These are phyloP conservation scores for Rhinella marina DNA, from an alignment of 2,797 vertebrate genomes.

Conservation along the genomic window DNA sequence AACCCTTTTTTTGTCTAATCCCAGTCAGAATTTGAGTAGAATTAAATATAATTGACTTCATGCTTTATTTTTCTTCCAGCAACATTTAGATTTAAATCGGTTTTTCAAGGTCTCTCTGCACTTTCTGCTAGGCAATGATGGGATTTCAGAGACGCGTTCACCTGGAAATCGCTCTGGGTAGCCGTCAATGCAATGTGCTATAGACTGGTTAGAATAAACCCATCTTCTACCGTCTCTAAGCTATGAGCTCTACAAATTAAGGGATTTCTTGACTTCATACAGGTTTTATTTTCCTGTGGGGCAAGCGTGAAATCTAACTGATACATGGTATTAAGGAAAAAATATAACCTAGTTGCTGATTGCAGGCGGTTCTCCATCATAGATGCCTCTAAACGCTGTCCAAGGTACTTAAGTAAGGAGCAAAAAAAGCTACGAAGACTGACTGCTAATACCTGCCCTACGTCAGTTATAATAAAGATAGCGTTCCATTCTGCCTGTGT, in stretches of 20 bases:
- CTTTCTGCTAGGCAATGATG: slow-evolving; percentile 13
- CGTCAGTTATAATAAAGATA: too few relatives aligned
- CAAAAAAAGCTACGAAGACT: not conserved
- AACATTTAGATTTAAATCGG: slow-evolving; percentile 25
- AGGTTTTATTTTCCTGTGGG: not conserved
- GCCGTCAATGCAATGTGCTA: not conserved
- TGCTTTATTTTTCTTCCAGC: not conserved
- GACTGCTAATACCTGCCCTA: not conserved
- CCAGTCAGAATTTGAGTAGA: not conserved
- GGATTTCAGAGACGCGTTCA: slow-evolving; percentile 27
- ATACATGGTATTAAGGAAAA: not conserved
- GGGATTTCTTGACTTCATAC: slow-evolving; percentile 4
- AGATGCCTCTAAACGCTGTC: not conserved
- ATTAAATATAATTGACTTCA: slow-evolving; percentile 25
- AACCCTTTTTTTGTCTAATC: not conserved
- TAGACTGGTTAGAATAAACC: slow-evolving; percentile 13
- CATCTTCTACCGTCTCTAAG: not conserved
- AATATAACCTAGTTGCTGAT: not conserved
- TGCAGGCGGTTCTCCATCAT: not conserved
- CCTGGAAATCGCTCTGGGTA: not conserved
- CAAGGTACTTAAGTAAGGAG: not conserved
- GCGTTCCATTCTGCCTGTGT: too few relatives aligned
- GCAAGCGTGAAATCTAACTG: not conserved
- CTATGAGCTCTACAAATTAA: not conserved
- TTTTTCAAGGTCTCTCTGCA: slow-evolving; percentile 15